Conservation (phyloP, 2,888 invertebrate genomes). For the Drosophila limbata region DNA sequence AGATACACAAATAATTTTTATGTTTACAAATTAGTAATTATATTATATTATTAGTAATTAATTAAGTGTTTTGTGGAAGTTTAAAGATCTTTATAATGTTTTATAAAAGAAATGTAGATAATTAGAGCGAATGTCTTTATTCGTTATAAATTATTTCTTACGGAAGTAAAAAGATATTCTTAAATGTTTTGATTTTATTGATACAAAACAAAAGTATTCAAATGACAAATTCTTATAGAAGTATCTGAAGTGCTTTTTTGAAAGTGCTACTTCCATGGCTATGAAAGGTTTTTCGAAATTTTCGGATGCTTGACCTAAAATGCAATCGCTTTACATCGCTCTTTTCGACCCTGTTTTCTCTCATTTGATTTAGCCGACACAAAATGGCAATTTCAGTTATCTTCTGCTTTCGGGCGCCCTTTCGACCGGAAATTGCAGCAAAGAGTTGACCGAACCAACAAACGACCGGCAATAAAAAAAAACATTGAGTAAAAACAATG, state of each 20-base stretch:
- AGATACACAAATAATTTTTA: too few relatives aligned
- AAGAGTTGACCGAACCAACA: constrained; percentile 36
- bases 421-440: constrained; percentile 51
- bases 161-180: too few relatives aligned
- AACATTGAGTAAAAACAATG: constrained; percentile 11
- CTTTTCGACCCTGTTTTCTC: constrained; percentile 6
- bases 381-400: constrained; percentile 40
- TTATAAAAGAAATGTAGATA: too few relatives aligned
- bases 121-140: too few relatives aligned
- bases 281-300: background rate
- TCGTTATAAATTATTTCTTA: too few relatives aligned
- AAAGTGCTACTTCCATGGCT: background rate
- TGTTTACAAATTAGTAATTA: too few relatives aligned
- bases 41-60: too few relatives aligned
- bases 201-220: too few relatives aligned
- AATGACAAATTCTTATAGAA: too few relatives aligned
- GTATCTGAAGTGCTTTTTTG: background rate
- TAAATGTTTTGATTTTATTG: too few relatives aligned
- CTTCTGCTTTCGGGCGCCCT: constrained; percentile 12
- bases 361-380: constrained; percentile 36
- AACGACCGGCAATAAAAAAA: constrained; percentile 29
- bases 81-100: too few relatives aligned
- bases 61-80: too few relatives aligned
- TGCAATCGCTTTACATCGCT: constrained; percentile 37
- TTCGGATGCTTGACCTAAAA: constrained; percentile 20